Base-by-base conservation (phyloP, 2,113 vertebrate species). In the Cepphus grylle region DNA sequence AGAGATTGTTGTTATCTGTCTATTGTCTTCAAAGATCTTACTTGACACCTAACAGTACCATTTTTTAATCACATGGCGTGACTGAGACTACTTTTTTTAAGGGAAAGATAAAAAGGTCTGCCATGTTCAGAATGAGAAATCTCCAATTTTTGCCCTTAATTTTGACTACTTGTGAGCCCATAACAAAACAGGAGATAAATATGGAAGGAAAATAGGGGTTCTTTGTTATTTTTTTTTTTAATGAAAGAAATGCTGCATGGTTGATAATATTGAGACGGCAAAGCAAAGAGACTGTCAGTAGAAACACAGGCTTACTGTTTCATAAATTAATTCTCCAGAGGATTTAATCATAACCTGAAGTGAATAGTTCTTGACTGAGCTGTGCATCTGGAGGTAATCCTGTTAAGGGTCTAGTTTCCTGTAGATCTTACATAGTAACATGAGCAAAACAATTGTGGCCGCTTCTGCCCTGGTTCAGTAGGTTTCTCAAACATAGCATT, bases 161-260 rank as follows among this genome's bases (percentile, higher is more conserved):
- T 56, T 72, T 70, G n/a, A 43, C 19, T 17, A 38, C 55, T 36
- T 81, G 12, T 91, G 3, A 86, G 11, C 4, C 4, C 19, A 32
- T 18, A 73, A 65, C 18, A 34, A 29, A 62, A 14, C 11, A 82
- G 22, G 4, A 92, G 86, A 78, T 49, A 85, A 52, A 45, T 62
- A 27, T 6, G 9, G 38, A 67, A 38, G 2, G 3, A 86, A 67
- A 85, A 5, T 21, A 26, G 9, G 15, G 1, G 0, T 2, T 27
- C 40, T 66, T 19, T 23, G 7, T 18, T 62, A 15, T 47, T 56
- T 78, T 56, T 78, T 78, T 45, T 63, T 63, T 69, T 69, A 65
- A 62, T 2, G 72, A 70, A 27, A 49, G 17, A 67, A 88, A 88
- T 56, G 10, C 7, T 53, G 2, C 6, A 20, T 59, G 18, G 38